Percentiles rank a stretch among this genome's conserved stretches.
Evolutionary conservation across 1,140 invertebrate genomes (phyloP).

Genomic region (Parasteatoda tepidariorum): DNA sequence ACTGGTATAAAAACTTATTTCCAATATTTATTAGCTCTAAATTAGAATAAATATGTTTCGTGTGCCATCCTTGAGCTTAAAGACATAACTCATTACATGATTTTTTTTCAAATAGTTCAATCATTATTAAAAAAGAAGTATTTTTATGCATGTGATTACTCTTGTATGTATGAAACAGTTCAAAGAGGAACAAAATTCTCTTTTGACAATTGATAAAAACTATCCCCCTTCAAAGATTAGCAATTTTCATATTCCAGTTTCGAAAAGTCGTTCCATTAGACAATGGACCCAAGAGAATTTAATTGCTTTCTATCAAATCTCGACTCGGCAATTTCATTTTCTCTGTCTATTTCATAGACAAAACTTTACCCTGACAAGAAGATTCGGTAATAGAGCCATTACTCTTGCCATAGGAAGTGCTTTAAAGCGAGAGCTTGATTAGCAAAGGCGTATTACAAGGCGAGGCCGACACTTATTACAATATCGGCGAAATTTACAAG

Average conservation of each 20-base stretch:
- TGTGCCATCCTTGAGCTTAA: too few species aligned
- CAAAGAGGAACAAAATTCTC: constrained; percentile 19
- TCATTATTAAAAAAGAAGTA: too few species aligned
- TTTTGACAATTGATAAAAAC: constrained; percentile 53
- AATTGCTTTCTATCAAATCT: constrained; percentile 47
- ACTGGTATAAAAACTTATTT: too few species aligned
- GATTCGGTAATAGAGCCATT: constrained; percentile 56
- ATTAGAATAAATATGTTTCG: too few species aligned
- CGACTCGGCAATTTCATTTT: constrained; percentile 41
- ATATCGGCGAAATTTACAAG: constrained; percentile 58
- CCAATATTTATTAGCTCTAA: too few species aligned
- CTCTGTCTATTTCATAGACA: constrained; percentile 42
- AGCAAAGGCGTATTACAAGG: constrained; percentile 49
- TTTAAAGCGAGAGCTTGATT: constrained; percentile 51
- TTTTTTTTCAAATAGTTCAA: too few species aligned
- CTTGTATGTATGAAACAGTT: background rate
- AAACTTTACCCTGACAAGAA: constrained; percentile 21
- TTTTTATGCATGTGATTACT: too few species aligned
- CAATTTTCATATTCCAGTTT: constrained; percentile 35
- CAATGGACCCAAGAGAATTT: constrained; percentile 43
- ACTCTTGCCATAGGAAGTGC: constrained; percentile 51
- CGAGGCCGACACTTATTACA: constrained; percentile 57
- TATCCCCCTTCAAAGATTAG: constrained; percentile 35
- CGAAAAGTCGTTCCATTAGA: constrained; percentile 39
- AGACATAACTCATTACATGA: too few species aligned